phyloP scores from a whole-genome alignment of 2,113 vertebrate species.

The Cryptoleucopteryx plumbea region DNA sequence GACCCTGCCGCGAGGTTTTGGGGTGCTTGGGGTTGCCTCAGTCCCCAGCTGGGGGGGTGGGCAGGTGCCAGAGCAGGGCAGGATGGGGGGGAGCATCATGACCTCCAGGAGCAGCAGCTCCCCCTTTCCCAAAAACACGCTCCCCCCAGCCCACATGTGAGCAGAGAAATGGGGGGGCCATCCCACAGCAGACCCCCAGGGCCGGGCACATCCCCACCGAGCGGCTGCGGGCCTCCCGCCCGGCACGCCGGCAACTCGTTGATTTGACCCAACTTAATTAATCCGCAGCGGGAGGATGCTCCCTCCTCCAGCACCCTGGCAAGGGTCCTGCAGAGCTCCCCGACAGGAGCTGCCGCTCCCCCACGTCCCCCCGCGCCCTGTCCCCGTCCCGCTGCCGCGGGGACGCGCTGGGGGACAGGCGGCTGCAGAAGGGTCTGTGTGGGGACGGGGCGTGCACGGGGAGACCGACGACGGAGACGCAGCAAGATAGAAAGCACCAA shows the following conservation, averaged over 20 bases:
- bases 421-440: not conserved
- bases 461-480: not conserved
- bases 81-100: not conserved
- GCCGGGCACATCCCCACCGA: accelerated
- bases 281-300: not conserved
- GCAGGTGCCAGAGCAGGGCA: not conserved
- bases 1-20: not conserved
- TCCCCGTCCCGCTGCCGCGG: not conserved
- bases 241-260: accelerated
- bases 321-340: not conserved
- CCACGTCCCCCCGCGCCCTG: too few relatives aligned
- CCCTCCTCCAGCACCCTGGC: not conserved
- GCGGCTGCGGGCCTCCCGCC: accelerated
- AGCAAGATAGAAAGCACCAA: not conserved
- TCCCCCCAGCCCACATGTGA: not conserved
- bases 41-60: too few relatives aligned
- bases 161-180: not conserved
- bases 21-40: not conserved
- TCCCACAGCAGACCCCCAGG: not conserved
- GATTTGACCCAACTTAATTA: not conserved
- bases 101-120: not conserved
- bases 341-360: not conserved
- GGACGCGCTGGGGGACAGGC: not conserved
- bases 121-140: not conserved
- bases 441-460: accelerated